Base-by-base conservation (phyloP, 2,113 vertebrate genomes). In the Panurus biarmicus region DNA sequence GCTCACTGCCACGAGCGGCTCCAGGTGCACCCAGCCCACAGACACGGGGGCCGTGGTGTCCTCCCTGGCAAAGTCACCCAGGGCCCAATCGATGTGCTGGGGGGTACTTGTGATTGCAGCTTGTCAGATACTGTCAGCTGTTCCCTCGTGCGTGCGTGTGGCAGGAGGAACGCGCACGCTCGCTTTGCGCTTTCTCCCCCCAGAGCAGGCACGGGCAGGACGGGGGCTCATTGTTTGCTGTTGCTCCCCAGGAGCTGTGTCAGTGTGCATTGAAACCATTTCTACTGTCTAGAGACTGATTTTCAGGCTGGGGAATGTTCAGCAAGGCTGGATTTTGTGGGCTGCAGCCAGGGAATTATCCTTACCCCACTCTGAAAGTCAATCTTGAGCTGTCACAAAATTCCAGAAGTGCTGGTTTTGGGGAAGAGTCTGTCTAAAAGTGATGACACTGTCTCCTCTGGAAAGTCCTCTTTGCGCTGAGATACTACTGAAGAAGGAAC, bases 401-500 rank as follows among this genome's bases (percentile, higher is more conserved):
- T 74, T 90, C 56, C 56, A 88, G 60, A 83, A 94, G 78, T 42
- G 31, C 31, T 45, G 71, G 7, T 53, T 85, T 93, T 22, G n/a
- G 45, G 69, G 56, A 94, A 88, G 36, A 77, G 56, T 61, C 56
- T 95, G 51, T 86, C 78, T 91, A 64, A 87, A 91, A 90, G 42
- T 71, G 82, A 87, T 86, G 75, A 91, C 72, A 70, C 53, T 66
- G 54, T 76, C 85, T 94, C 79, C 35, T 73, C 85, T 83, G 61
- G 48, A 72, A 93, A 90, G 90, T 86, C 69, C 56, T 53, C 76
- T 92, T 85, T 84, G 82, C 1, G 0, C 65, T 88, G 79, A 90
- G 61, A 86, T 67, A 83, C 88, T 90, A 65, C 72, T 95, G 85
- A 93, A 95, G 82, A 93, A 95, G 87, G 72, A 90, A 64, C 13